Conservation (phyloP, 2,113 vertebrate species). For the Terrapene triunguis region DNA sequence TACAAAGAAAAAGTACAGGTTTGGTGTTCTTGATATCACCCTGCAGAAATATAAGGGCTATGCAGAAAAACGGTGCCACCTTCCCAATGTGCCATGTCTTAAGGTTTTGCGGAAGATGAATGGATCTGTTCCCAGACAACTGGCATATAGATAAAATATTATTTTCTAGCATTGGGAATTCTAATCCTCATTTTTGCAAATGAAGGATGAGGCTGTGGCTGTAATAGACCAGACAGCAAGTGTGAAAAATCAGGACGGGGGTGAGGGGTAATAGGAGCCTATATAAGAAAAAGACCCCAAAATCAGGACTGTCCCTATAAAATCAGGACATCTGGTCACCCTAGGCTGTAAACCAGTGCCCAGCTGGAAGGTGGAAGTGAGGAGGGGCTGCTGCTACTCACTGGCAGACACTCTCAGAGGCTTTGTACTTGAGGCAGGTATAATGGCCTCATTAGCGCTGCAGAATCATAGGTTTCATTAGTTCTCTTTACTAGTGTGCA, state of each 20-base stretch:
- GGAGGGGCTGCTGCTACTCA: background rate
- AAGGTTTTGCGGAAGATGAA: background rate
- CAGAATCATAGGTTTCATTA: background rate
- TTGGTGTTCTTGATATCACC: background rate
- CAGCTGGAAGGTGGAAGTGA: background rate
- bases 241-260: too few relatives aligned
- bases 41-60: background rate
- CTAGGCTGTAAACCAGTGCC: background rate
- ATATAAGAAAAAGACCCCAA: too few relatives aligned
- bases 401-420: background rate
- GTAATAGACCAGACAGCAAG: background rate
- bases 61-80: background rate
- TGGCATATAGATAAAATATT: background rate
- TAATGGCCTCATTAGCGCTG: background rate
- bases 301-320: too few relatives aligned
- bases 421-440: background rate
- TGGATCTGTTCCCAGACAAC: background rate
- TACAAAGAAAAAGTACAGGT: fast-evolving
- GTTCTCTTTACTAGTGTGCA: background rate
- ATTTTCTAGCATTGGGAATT: background rate
- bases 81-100: background rate
- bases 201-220: background rate
- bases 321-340: too few relatives aligned
- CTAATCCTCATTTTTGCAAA: background rate
- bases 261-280: too few relatives aligned